Evolutionary conservation across 2,888 invertebrate genomes (phyloP).

Genomic region (Acleris literana): DNA sequence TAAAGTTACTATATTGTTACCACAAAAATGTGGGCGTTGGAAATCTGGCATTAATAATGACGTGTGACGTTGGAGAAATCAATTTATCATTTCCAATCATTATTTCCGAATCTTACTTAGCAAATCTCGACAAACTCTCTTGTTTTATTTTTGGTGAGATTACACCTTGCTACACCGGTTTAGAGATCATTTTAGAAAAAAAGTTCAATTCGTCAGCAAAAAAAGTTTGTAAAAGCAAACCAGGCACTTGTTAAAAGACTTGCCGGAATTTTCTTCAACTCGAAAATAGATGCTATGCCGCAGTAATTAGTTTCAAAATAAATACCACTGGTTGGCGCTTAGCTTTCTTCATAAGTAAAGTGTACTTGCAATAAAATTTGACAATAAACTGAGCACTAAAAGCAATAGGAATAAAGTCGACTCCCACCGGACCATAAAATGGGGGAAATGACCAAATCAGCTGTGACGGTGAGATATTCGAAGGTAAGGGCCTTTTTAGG

Average conservation of each 20-base stretch:
- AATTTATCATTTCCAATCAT: not conserved
- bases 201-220: not conserved
- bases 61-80: not conserved
- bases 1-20: no score
- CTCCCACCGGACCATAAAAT: not conserved
- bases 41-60: no score
- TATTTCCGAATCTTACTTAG: not conserved
- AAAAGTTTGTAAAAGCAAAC: not conserved
- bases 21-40: no score
- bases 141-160: not conserved
- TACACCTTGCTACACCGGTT: not conserved
- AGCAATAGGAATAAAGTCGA: slow-evolving; percentile 9
- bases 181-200: not conserved
- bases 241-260: not conserved
- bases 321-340: not conserved
- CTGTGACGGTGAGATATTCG: not conserved
- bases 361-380: slow-evolving; percentile 4
- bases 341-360: not conserved
- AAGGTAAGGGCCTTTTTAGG: slow-evolving; percentile 3
- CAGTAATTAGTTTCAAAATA: not conserved
- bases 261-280: not conserved
- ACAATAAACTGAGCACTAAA: slow-evolving; percentile 9
- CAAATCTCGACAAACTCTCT: not conserved
- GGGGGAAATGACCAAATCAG: not conserved
- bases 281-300: not conserved